phyloP scores from a whole-genome alignment of 2,113 vertebrate genomes.

The Microtus oregoni region DNA sequence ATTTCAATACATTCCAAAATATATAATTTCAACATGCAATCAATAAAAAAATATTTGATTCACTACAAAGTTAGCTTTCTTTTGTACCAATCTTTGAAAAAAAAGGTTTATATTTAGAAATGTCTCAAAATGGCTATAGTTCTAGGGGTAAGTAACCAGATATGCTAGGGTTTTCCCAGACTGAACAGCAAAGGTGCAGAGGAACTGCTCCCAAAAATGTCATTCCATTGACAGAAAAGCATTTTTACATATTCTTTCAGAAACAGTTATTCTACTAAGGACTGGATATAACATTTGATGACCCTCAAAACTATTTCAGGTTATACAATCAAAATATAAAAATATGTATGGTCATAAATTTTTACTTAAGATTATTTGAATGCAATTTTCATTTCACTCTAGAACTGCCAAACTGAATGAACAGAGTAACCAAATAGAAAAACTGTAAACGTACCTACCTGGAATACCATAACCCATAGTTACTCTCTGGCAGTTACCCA shows the following conservation, averaged over 20 bases:
- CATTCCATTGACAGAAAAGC: conserved; percentile 4
- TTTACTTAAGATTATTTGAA: background rate
- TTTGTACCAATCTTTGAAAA: background rate
- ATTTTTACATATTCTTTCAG: background rate
- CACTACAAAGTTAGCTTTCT: background rate
- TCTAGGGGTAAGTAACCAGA: background rate
- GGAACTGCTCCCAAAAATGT: background rate
- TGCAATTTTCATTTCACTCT: background rate
- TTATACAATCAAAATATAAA: background rate
- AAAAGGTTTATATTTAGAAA: background rate
- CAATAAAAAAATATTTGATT: too few relatives aligned
- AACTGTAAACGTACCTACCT: background rate
- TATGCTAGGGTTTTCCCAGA: background rate
- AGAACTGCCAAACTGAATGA: conserved; percentile 18
- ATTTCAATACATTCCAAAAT: too few relatives aligned
- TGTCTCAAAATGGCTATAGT: background rate
- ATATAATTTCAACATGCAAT: too few relatives aligned
- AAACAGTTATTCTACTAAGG: background rate
- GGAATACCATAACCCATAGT: background rate
- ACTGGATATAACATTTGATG: conserved; percentile 13
- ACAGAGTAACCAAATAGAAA: background rate
- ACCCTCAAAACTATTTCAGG: conserved; percentile 15
- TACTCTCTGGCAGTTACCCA: conserved; percentile 19
- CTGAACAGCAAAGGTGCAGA: background rate
- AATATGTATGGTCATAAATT: background rate